Base-by-base conservation (phyloP, 1,140 invertebrate genomes). In the Bombus confusus region DNA sequence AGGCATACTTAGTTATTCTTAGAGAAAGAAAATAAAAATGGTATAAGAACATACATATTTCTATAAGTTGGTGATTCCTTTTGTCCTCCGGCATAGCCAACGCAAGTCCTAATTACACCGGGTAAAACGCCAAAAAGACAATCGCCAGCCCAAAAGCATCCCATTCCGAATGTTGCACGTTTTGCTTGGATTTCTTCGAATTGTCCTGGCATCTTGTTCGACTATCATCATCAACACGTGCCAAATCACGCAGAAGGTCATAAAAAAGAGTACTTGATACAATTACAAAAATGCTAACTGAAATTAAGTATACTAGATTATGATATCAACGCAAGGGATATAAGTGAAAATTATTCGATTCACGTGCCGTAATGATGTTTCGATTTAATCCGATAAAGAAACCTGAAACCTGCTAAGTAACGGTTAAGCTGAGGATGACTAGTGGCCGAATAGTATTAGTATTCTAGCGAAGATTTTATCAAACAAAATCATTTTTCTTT, bases 61-160 rank as follows among this genome's bases (percentile, higher is more conserved):
- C 96, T 97, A 93, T 99, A 99, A 64, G 97, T 97, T 76, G 98
- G 98, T 92, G 97, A 97, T 77, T 96, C 95, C 52, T 96, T 97
- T 64, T 96, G 97, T 66, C 99, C 99, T 22, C 98, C 99, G 6
- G 98, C 96, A 95, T 98, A 99, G n/a, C 99, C 99, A 31, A 99
- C 99, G 90, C 97, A 96, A n/a, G 99, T 99, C 52, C 97, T 96
- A 41, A 99, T 94, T 28, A 99, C 98, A 12, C 99, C 99, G 4
- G 95, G 95, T 57, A 97, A 97, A 66, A 97, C 97, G 5, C 98
- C 99, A 95, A 98, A 99, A 73, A 98, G 95, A 1, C 98, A 97
- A 93, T 99, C 99, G 34, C 98, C 97, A n/a, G 98, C 98, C 98
- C 98, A 99, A 94, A 99, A 99, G 94, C 99, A 99, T 69, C 98